Percentiles rank a stretch among this genome's conserved stretches.
phyloP scores from a whole-genome alignment of 2,113 vertebrate genomes.

The Percopsis transmontana region DNA sequence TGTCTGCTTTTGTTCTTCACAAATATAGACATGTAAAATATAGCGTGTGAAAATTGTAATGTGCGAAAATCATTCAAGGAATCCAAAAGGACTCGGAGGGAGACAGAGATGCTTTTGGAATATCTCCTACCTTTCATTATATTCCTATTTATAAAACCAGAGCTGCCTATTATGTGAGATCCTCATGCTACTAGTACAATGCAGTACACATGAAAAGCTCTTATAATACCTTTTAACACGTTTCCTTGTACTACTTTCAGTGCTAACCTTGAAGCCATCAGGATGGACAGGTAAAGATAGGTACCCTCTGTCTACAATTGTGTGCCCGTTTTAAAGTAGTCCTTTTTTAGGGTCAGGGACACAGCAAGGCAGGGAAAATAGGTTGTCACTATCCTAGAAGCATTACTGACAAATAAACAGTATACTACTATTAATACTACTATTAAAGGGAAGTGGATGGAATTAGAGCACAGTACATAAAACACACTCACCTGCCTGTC shows the following conservation, averaged over 20 bases:
- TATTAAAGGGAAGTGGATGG: no score
- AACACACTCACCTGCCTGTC: neutral
- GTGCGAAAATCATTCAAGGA: no score
- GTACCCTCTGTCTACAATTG: neutral
- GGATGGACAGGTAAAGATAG: neutral
- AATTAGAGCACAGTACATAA: neutral
- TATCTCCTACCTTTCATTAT: neutral
- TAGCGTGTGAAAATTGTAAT: neutral
- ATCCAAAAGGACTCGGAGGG: neutral
- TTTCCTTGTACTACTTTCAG: neutral
- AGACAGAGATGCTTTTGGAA: neutral
- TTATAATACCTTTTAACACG: neutral
- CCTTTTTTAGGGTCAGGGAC: conserved; percentile 14
- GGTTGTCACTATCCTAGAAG: neutral
- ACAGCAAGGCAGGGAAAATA: neutral
- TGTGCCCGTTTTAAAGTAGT: conserved; percentile 9
- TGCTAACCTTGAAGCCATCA: conserved; percentile 3
- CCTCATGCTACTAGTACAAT: neutral
- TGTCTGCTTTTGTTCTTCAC: neutral
- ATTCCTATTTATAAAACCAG: conserved; percentile 20
- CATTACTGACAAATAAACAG: neutral
- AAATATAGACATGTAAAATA: no score
- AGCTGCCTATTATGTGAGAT: neutral
- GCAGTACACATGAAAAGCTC: neutral
- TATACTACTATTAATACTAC: no score